These are phyloP conservation scores for Melanotaenia maccullochi DNA, from an alignment of 2,797 vertebrate species.

Conservation along the genomic window DNA sequence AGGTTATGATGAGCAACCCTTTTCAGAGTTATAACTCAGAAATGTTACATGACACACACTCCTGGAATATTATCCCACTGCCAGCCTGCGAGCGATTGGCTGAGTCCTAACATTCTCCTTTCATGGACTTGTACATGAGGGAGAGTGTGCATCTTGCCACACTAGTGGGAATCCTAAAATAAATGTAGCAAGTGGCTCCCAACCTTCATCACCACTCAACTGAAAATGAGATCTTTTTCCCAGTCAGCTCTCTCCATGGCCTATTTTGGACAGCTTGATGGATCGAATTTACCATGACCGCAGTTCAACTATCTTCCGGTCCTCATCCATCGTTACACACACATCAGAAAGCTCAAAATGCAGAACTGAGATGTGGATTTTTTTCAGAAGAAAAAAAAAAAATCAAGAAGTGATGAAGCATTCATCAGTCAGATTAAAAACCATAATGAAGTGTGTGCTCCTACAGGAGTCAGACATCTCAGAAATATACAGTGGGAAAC, in stretches of 20 bases:
- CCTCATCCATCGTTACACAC: slow-evolving; percentile 40
- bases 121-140: slow-evolving; percentile 82
- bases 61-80: slow-evolving; percentile 85
- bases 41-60: slow-evolving; percentile 86
- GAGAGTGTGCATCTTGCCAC: slow-evolving; percentile 81
- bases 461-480: slow-evolving; percentile 55
- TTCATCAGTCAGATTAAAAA: slow-evolving; percentile 52
- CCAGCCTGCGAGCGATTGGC: slow-evolving; percentile 78
- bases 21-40: slow-evolving; percentile 85
- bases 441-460: slow-evolving; percentile 55
- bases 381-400: neutral
- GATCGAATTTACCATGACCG: slow-evolving; percentile 77
- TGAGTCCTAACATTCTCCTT: slow-evolving; percentile 84
- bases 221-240: slow-evolving; percentile 83
- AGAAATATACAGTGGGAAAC: slow-evolving; percentile 63
- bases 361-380: slow-evolving; percentile 9
- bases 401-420: slow-evolving; percentile 17
- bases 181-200: slow-evolving; percentile 84
- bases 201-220: slow-evolving; percentile 81
- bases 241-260: slow-evolving; percentile 80
- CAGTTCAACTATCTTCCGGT: slow-evolving; percentile 69
- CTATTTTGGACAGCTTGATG: slow-evolving; percentile 79
- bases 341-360: slow-evolving; percentile 21
- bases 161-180: slow-evolving; percentile 87
- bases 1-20: slow-evolving; percentile 72